A percentile compares a stretch with the other conserved stretches of the same genome.
Evolutionary conservation across 2,113 vertebrate species (phyloP).

Genomic region (Nesogale talazaci): DNA sequence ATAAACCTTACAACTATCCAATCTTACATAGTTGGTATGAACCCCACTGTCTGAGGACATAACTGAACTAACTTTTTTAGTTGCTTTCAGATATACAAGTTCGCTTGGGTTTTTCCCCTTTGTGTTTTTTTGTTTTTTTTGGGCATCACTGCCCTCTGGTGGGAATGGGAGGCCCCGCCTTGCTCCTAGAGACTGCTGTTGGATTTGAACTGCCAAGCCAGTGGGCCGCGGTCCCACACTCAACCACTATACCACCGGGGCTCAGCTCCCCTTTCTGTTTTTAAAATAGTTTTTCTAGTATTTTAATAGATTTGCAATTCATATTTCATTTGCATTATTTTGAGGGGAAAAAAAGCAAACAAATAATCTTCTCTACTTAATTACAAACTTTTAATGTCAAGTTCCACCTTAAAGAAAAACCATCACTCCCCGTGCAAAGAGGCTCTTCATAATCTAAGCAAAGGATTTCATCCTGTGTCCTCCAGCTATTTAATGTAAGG

Average conservation of each 20-base stretch:
- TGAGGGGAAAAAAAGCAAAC: slow-evolving; percentile 18
- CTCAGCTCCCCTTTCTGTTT: too few species aligned
- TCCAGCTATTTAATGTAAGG: neutral
- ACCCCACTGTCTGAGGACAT: neutral
- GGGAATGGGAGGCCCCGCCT: too few species aligned
- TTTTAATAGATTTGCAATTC: slow-evolving; percentile 23
- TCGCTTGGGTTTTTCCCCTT: neutral
- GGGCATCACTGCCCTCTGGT: too few species aligned
- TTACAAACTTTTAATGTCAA: neutral
- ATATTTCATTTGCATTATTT: neutral
- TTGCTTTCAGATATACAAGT: slow-evolving; percentile 30
- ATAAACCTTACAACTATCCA: neutral
- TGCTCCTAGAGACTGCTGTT: too few species aligned
- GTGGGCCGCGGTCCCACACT: too few species aligned
- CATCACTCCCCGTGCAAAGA: neutral
- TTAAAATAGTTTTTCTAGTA: slow-evolving; percentile 30
- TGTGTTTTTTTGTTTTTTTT: too few species aligned
- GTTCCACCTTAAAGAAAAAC: neutral
- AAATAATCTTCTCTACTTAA: neutral
- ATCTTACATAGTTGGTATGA: neutral
- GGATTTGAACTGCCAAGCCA: too few species aligned
- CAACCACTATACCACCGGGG: too few species aligned
- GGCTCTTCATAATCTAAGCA: neutral
- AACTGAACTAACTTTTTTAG: neutral
- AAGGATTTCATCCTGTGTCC: neutral